Percentiles rank a stretch among this genome's conserved stretches.
Evolutionary conservation across 2,888 invertebrate genomes (phyloP).

Genomic region (Patella ulyssiponensis): DNA sequence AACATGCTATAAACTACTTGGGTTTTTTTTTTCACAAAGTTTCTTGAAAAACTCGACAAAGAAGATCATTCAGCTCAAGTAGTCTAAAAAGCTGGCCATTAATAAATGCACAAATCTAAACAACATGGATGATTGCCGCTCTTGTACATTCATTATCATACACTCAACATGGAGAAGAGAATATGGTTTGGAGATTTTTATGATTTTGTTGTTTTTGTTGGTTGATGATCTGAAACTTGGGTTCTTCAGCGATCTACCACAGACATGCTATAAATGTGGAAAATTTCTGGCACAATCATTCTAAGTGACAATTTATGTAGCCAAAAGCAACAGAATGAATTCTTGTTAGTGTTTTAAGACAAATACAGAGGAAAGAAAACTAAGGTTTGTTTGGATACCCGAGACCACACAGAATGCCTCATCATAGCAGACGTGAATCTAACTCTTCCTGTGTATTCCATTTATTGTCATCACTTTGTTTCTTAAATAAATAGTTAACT

Average conservation of each 20-base stretch:
- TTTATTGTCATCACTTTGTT: conserved; percentile 8
- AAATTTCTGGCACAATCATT: conserved; percentile 7
- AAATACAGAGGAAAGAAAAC: conserved; percentile 1
- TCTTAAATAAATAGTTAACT: not conserved
- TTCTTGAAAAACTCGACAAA: too few species aligned
- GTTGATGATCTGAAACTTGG: not conserved
- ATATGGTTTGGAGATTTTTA: not conserved
- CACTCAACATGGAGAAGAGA: not conserved
- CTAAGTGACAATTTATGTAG: conserved; percentile 1
- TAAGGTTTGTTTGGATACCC: not conserved
- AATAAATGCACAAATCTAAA: too few species aligned
- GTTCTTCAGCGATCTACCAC: conserved; percentile 8
- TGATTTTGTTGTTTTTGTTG: not conserved
- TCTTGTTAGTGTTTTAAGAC: not conserved
- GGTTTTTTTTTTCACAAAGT: too few species aligned
- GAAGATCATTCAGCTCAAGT: too few species aligned
- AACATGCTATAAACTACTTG: too few species aligned
- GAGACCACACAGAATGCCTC: not conserved
- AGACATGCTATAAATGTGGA: not conserved
- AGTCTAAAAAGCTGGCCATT: too few species aligned
- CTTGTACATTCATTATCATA: too few species aligned
- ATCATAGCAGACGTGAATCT: not conserved
- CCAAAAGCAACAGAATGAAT: conserved; percentile 9
- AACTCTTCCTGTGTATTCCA: not conserved
- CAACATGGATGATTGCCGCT: too few species aligned